Conservation (phyloP, 2,113 vertebrate species). For the Meriones unguiculatus region DNA sequence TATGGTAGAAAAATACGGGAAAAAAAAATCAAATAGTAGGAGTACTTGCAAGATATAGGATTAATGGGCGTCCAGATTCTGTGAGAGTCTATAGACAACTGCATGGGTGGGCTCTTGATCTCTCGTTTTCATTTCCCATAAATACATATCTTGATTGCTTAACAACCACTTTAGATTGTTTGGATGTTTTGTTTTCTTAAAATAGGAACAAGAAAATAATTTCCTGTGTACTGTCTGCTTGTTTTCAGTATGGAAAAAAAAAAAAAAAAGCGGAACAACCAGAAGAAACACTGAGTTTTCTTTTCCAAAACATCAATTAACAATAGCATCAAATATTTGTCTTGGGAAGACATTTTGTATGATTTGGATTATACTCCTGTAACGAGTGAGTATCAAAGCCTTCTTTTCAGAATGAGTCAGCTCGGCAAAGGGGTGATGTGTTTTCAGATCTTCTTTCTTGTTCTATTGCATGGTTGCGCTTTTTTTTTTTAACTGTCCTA, state of each 20-base stretch:
- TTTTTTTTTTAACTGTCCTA: neutral
- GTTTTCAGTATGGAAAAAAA: neutral
- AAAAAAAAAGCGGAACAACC: neutral
- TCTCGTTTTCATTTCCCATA: neutral
- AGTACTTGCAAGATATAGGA: neutral
- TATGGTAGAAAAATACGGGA: neutral
- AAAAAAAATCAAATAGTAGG: neutral
- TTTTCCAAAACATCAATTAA: constrained; percentile 38
- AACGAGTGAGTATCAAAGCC: neutral
- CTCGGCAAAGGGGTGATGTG: neutral
- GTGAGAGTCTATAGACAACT: neutral
- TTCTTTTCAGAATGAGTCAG: neutral
- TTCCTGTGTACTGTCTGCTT: neutral
- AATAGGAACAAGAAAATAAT: constrained; percentile 1
- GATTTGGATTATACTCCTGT: neutral
- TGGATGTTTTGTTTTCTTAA: neutral
- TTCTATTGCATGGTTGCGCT: neutral
- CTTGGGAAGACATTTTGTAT: neutral
- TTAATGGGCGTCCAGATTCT: neutral
- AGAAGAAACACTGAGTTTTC: constrained; percentile 40
- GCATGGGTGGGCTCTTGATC: neutral
- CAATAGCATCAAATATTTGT: neutral
- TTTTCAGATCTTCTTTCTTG: neutral
- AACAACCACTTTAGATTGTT: constrained; percentile 7
- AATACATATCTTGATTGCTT: neutral